Conservation (phyloP, 2,113 vertebrate genomes). For the Indri indri region DNA sequence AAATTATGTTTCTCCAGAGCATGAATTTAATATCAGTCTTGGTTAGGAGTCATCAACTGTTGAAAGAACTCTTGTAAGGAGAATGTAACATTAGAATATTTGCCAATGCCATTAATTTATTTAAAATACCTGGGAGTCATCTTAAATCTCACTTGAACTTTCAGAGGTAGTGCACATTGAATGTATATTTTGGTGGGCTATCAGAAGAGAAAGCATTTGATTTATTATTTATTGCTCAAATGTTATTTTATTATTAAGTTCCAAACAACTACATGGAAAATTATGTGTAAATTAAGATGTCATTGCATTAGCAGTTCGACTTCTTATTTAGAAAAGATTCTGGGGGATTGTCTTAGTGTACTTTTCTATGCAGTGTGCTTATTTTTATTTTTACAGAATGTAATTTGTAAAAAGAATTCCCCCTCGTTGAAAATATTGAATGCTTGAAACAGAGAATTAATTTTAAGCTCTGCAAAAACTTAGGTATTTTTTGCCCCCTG, state of each 20-base stretch:
- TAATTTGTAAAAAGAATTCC: not conserved
- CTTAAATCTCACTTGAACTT: slow-evolving; percentile 81
- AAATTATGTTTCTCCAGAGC: slow-evolving; percentile 77
- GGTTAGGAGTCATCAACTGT: slow-evolving; percentile 67
- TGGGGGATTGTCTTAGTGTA: slow-evolving; percentile 48
- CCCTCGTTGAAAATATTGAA: not conserved
- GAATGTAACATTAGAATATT: slow-evolving; percentile 77
- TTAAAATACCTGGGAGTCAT: slow-evolving; percentile 78
- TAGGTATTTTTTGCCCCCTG: not conserved
- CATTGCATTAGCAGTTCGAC: slow-evolving; percentile 53
- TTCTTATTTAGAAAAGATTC: slow-evolving; percentile 67
- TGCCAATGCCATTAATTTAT: slow-evolving; percentile 79
- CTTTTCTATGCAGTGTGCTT: slow-evolving; percentile 51
- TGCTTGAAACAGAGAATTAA: not conserved
- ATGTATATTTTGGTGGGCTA: slow-evolving; percentile 66
- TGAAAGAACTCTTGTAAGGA: slow-evolving; percentile 76
- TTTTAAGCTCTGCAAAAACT: not conserved
- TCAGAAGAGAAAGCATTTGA: slow-evolving; percentile 65
- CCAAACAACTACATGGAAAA: slow-evolving; percentile 50
- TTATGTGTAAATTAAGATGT: slow-evolving; percentile 62
- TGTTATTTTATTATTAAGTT: slow-evolving; percentile 75
- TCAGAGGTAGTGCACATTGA: slow-evolving; percentile 57
- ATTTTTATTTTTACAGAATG: slow-evolving; percentile 50
- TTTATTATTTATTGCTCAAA: slow-evolving; percentile 74
- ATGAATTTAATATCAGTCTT: slow-evolving; percentile 76